Conservation (phyloP, 2,888 invertebrate genomes). For the Vesta saturnalis region DNA sequence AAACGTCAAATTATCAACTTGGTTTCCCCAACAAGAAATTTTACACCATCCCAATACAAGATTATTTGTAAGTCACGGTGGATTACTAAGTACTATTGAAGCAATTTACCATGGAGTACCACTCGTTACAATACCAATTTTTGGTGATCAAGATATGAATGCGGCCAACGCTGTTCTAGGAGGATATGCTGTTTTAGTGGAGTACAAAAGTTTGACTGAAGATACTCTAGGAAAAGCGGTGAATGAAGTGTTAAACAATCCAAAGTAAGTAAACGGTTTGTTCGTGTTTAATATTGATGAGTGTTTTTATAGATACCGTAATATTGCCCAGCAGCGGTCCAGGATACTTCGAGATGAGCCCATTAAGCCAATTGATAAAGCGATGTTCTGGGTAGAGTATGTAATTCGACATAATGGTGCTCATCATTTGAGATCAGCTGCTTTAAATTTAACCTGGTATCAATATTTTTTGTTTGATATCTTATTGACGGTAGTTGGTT, state of each 20-base stretch:
- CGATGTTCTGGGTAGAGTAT: constrained; percentile 30
- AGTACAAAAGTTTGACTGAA: constrained; percentile 60
- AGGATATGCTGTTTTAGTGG: constrained; percentile 59
- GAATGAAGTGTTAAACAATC: constrained; percentile 57
- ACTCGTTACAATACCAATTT: constrained; percentile 15
- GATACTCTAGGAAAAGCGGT: constrained; percentile 59
- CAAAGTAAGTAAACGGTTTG: constrained; percentile 43
- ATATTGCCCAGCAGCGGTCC: background rate
- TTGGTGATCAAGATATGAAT: constrained; percentile 63
- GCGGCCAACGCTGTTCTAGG: constrained; percentile 58
- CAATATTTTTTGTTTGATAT: too few species aligned
- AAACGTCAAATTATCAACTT: constrained; percentile 41
- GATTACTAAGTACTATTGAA: constrained; percentile 21
- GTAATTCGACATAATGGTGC: constrained; percentile 29
- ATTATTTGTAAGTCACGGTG: constrained; percentile 45
- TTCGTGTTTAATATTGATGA: background rate
- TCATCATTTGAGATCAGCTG: constrained; percentile 24
- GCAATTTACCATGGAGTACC: too few species aligned
- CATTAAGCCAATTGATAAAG: constrained; percentile 21
- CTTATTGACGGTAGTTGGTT: background rate
- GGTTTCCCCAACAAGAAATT: constrained; percentile 54
- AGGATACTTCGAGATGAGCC: background rate
- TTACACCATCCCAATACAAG: constrained; percentile 52
- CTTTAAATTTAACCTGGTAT: too few species aligned
- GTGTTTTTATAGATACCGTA: background rate